Conservation (phyloP, 2,797 vertebrate genomes). For the Adelosebastes latens region DNA sequence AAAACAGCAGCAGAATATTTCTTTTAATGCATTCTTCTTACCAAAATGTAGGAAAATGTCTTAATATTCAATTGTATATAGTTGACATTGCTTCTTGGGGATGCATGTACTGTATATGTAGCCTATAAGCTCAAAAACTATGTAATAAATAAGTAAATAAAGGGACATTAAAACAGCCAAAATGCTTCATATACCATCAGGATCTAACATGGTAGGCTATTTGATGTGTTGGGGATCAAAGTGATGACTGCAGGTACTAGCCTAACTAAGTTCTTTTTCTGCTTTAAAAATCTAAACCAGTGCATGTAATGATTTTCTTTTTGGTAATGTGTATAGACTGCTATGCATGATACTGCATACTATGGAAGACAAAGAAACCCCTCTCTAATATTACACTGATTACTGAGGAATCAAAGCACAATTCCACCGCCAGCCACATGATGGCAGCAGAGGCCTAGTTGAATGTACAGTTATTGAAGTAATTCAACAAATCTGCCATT, state of each 20-base stretch:
- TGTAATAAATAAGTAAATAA: background rate
- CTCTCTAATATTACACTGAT: background rate
- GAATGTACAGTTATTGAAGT: background rate
- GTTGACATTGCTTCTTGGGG: background rate
- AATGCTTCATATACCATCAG: background rate
- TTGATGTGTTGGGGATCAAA: background rate
- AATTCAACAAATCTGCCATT: background rate
- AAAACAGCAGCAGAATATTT: background rate
- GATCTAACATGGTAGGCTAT: background rate
- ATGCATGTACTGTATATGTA: background rate
- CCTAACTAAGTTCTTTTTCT: background rate
- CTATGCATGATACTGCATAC: background rate
- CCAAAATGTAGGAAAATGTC: background rate
- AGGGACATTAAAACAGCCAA: background rate
- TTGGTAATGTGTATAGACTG: background rate
- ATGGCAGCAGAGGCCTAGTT: background rate
- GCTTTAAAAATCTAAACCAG: background rate
- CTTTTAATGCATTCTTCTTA: background rate
- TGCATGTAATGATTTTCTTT: background rate
- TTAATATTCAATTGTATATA: background rate
- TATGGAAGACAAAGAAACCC: background rate
- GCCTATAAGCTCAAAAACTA: background rate
- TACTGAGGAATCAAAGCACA: background rate
- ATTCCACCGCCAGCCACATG: background rate
- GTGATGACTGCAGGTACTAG: background rate